phyloP scores from a whole-genome alignment of 1,140 invertebrate species.

The Drosophila parvula region DNA sequence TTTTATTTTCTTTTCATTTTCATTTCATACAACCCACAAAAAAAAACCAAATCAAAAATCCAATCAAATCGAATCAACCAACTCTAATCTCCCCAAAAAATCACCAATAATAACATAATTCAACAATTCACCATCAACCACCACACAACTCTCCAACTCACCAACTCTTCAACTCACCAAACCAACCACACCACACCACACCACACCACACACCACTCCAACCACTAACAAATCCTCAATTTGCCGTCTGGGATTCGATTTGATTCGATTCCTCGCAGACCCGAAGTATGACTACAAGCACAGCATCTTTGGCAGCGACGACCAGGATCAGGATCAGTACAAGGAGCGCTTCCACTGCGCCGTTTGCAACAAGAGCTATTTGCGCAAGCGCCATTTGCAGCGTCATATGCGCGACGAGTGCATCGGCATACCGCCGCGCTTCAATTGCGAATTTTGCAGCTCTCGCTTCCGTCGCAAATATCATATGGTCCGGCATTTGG shows the following conservation, averaged over 20 bases:
- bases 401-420: constrained; percentile 89
- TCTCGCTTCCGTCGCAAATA: constrained; percentile 87
- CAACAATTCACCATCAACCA: constrained; percentile 13
- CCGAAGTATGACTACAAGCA: constrained; percentile 63
- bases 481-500: constrained; percentile 86
- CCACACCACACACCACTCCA: constrained; percentile 21
- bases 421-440: constrained; percentile 87
- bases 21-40: constrained; percentile 68
- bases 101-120: constrained; percentile 14
- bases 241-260: constrained; percentile 30
- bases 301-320: constrained; percentile 62
- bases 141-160: constrained; percentile 2
- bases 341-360: constrained; percentile 85
- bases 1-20: constrained; percentile 84
- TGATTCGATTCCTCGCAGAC: constrained; percentile 44
- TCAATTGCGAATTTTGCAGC: constrained; percentile 87
- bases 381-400: constrained; percentile 88
- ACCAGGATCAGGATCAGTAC: constrained; percentile 30
- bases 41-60: constrained; percentile 21
- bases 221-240: constrained; percentile 18
- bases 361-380: constrained; percentile 87
- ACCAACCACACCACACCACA: constrained; percentile 13
- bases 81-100: constrained; percentile 30
- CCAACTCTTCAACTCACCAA: constrained; percentile 19
- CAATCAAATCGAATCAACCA: constrained; percentile 43